Conservation (phyloP, 1,140 invertebrate genomes). For the Notospermus geniculatus region DNA sequence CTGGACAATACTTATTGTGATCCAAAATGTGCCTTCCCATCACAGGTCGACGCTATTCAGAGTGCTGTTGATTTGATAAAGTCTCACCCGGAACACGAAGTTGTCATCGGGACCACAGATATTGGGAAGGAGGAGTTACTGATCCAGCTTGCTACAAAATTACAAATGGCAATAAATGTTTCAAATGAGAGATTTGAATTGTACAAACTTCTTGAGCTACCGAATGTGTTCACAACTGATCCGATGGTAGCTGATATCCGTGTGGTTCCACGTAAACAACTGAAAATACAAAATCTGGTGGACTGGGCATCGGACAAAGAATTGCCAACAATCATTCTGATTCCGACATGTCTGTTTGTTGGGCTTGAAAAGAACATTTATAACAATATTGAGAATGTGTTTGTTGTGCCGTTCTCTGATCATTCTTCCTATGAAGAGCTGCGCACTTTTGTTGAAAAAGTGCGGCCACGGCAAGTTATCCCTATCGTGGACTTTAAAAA, state of each 20-base stretch:
- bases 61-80: constrained; percentile 43
- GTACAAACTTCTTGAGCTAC: constrained; percentile 36
- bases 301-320: constrained; percentile 23
- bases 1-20: constrained; percentile 59
- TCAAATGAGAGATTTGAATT: constrained; percentile 33
- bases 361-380: constrained; percentile 38
- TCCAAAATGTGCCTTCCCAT: constrained; percentile 49
- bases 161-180: constrained; percentile 50
- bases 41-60: constrained; percentile 35
- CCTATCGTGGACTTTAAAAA: constrained; percentile 44
- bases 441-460: constrained; percentile 43
- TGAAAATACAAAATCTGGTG: background rate
- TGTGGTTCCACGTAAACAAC: background rate
- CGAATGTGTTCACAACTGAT: constrained; percentile 46
- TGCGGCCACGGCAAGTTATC: constrained; percentile 44
- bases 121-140: constrained; percentile 57
- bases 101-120: constrained; percentile 50
- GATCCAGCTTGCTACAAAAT: constrained; percentile 39
- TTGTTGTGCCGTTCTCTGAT: constrained; percentile 54
- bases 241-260: background rate
- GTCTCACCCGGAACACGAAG: constrained; percentile 33
- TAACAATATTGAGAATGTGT: constrained; percentile 35
- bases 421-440: constrained; percentile 55
- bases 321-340: constrained; percentile 46
- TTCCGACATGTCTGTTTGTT: constrained; percentile 49